Percentiles rank a stretch among this genome's conserved stretches.
Evolutionary conservation across 2,888 invertebrate genomes (phyloP).

Genomic region (Heliconius hortense): DNA sequence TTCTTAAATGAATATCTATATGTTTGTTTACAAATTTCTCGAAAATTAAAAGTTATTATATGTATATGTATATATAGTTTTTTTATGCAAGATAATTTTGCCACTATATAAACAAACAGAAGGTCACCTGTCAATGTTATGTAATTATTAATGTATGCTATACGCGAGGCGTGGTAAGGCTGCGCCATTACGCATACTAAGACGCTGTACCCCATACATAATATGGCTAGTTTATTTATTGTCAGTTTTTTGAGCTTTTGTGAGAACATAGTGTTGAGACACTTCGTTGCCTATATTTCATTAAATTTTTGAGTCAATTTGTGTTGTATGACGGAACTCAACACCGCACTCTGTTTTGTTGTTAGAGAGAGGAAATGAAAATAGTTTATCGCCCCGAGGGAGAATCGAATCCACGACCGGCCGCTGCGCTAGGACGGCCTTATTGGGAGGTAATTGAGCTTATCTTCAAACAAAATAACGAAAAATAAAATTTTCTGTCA

Average conservation of each 20-base stretch:
- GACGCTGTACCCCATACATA: not conserved
- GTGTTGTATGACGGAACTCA: not conserved
- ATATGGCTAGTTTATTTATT: not conserved
- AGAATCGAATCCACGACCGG: not conserved
- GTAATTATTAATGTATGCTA: not conserved
- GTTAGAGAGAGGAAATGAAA: not conserved
- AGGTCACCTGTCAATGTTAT: constrained; percentile 9
- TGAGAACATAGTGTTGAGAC: too few relatives aligned
- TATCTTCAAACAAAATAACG: not conserved
- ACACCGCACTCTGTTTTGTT: not conserved
- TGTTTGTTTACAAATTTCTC: too few relatives aligned
- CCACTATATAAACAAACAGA: not conserved
- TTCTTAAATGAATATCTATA: too few relatives aligned
- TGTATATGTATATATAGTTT: too few relatives aligned
- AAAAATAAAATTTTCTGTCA: too few relatives aligned
- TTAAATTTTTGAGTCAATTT: not conserved
- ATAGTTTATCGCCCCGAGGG: not conserved
- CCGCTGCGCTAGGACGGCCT: not conserved
- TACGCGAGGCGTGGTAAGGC: not conserved
- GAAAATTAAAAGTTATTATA: too few relatives aligned
- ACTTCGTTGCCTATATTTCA: not conserved
- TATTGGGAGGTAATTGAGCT: not conserved
- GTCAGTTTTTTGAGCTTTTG: not conserved
- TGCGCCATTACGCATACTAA: not conserved
- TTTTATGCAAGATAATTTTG: not conserved